Percentiles rank a stretch among this genome's conserved stretches.
These are phyloP conservation scores for Cebidichthys violaceus DNA, from an alignment of 2,113 vertebrate species.

Conservation along the genomic window DNA sequence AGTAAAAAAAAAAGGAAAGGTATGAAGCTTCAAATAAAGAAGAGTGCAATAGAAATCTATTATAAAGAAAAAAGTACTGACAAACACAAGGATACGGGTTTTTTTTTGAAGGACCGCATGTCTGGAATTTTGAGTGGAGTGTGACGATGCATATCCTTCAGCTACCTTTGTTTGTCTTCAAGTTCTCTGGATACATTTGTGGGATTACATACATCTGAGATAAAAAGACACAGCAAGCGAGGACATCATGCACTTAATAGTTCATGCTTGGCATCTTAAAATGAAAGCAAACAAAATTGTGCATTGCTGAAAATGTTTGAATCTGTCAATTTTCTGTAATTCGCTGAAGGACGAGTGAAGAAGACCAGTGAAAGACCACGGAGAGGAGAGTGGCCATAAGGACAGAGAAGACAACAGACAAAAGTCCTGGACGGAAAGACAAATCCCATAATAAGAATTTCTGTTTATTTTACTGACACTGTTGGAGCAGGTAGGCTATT, in stretches of 20 bases:
- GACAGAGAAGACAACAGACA: not conserved
- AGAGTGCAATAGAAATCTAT: not conserved
- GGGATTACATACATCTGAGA: not conserved
- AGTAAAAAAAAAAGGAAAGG: not conserved
- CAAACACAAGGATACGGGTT: slow-evolving; percentile 1
- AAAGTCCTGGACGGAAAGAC: not conserved
- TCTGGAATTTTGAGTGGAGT: not conserved
- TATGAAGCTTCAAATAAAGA: not conserved
- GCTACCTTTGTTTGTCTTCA: not conserved
- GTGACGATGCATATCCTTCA: not conserved
- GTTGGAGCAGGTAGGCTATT: not conserved
- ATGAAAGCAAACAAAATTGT: not conserved
- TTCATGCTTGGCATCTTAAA: not conserved
- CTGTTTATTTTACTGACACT: not conserved
- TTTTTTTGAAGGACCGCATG: not conserved
- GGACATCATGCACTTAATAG: not conserved
- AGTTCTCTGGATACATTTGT: too few relatives aligned
- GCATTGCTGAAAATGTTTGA: not conserved
- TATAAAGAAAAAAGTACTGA: not conserved
- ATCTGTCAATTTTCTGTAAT: not conserved
- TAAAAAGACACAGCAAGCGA: not conserved
- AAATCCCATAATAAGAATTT: not conserved
- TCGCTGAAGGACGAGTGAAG: not conserved
- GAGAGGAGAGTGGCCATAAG: not conserved
- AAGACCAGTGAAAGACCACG: not conserved